Evolutionary conservation across 2,797 vertebrate species (phyloP).

Genomic region (Fundulus diaphanus): DNA sequence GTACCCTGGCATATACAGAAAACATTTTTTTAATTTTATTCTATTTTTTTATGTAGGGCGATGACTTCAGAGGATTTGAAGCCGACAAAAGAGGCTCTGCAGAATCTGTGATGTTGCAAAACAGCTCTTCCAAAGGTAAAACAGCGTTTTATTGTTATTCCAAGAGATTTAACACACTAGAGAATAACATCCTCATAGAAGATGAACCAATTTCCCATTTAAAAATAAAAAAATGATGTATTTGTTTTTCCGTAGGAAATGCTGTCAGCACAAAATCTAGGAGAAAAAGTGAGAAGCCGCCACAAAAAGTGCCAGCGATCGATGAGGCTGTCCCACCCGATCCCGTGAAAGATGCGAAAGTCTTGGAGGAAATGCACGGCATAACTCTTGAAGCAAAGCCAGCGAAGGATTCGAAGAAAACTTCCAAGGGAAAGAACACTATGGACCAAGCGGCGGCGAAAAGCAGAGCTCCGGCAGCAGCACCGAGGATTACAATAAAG

Average conservation of each 20-base stretch:
- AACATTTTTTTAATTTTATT: constrained; percentile 37
- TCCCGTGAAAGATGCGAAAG: constrained; percentile 66
- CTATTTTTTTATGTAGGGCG: constrained; percentile 77
- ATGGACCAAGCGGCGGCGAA: constrained; percentile 69
- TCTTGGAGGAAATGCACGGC: constrained; percentile 67
- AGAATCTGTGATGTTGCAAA: constrained; percentile 76
- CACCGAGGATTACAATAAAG: constrained; percentile 85
- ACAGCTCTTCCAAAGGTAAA: constrained; percentile 85
- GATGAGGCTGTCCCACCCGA: constrained; percentile 68
- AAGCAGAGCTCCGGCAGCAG: constrained; percentile 59
- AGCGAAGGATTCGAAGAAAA: constrained; percentile 73
- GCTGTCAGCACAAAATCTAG: constrained; percentile 75
- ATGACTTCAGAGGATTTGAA: constrained; percentile 90
- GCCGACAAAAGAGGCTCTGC: constrained; percentile 80
- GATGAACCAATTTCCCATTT: not conserved
- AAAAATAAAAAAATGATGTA: not conserved
- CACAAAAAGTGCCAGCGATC: constrained; percentile 68
- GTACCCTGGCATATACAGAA: not conserved
- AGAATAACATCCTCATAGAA: not conserved
- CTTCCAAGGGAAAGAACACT: constrained; percentile 72
- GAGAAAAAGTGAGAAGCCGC: constrained; percentile 72
- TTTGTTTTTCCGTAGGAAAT: constrained; percentile 59
- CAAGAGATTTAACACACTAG: not conserved
- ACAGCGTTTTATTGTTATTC: constrained; percentile 17
- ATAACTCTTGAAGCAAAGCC: constrained; percentile 67